phyloP scores from a whole-genome alignment of 2,888 invertebrate genomes.

The Plebejus anna region DNA sequence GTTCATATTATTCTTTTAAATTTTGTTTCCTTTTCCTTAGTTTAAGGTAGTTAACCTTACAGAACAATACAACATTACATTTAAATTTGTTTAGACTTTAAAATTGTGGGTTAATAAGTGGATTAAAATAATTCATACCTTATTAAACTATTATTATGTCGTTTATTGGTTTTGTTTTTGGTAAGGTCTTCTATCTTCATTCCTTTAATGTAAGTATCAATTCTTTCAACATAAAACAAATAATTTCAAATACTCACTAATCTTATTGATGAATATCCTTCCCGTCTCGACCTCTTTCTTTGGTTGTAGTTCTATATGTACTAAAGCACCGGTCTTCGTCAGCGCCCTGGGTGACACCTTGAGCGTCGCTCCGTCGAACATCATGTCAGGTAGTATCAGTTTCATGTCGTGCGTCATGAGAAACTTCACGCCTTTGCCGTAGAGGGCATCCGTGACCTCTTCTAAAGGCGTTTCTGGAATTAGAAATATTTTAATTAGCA shows the following conservation, averaged over 20 bases:
- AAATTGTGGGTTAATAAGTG: too few species aligned
- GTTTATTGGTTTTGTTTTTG: too few species aligned
- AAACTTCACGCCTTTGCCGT: slow-evolving; percentile 85
- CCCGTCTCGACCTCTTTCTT: slow-evolving; percentile 64
- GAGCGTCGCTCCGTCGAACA: slow-evolving; percentile 86
- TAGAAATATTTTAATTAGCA: background rate
- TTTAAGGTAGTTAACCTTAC: too few species aligned
- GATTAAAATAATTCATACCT: too few species aligned
- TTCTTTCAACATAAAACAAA: too few species aligned
- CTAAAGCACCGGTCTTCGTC: slow-evolving; percentile 85
- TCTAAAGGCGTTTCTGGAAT: slow-evolving; percentile 83
- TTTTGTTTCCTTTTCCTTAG: too few species aligned
- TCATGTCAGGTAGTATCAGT: slow-evolving; percentile 83
- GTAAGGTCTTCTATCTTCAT: too few species aligned
- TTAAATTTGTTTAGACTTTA: too few species aligned
- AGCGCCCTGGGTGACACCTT: slow-evolving; percentile 86
- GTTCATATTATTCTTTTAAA: too few species aligned
- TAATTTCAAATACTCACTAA: slow-evolving; percentile 76
- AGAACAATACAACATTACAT: too few species aligned
- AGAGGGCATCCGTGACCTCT: slow-evolving; percentile 86
- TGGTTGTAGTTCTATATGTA: slow-evolving; percentile 86
- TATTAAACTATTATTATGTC: too few species aligned
- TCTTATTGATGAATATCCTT: slow-evolving; percentile 84
- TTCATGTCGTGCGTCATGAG: slow-evolving; percentile 89
- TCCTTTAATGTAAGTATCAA: too few species aligned